phyloP scores from a whole-genome alignment of 2,797 vertebrate genomes.

The Carcharodon carcharias region DNA sequence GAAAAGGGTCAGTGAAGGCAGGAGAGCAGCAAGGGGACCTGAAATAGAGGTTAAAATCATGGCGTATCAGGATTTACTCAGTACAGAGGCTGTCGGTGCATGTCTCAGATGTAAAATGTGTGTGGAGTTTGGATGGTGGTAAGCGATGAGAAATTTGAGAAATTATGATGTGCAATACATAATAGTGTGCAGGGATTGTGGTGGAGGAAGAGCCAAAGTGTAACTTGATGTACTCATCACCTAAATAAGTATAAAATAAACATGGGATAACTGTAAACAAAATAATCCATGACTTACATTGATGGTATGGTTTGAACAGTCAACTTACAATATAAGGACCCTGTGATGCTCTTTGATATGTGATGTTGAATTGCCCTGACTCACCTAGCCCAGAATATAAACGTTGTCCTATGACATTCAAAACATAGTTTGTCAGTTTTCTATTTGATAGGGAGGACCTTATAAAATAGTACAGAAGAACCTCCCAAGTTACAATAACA shows the following conservation, averaged over 20 bases:
- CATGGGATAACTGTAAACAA: neutral
- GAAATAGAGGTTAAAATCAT: too few species aligned
- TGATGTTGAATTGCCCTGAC: neutral
- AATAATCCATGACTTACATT: neutral
- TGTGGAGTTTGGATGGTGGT: neutral
- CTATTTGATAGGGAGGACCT: neutral
- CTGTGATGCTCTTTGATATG: neutral
- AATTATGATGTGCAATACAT: neutral
- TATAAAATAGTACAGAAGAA: too few species aligned
- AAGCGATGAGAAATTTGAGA: neutral
- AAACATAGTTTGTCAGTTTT: neutral
- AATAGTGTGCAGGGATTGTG: too few species aligned
- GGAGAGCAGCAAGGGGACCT: too few species aligned
- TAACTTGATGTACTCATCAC: neutral
- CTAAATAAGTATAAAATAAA: neutral
- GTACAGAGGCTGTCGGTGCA: neutral
- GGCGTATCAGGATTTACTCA: neutral
- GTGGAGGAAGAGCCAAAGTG: neutral
- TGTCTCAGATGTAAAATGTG: neutral
- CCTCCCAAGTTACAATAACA: too few species aligned
- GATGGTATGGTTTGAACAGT: neutral
- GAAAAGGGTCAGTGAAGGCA: too few species aligned
- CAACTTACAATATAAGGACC: neutral
- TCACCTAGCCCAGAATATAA: neutral
- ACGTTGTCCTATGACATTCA: neutral